Base-by-base conservation (phyloP, 1,140 invertebrate species). In the Helicoverpa zea region DNA sequence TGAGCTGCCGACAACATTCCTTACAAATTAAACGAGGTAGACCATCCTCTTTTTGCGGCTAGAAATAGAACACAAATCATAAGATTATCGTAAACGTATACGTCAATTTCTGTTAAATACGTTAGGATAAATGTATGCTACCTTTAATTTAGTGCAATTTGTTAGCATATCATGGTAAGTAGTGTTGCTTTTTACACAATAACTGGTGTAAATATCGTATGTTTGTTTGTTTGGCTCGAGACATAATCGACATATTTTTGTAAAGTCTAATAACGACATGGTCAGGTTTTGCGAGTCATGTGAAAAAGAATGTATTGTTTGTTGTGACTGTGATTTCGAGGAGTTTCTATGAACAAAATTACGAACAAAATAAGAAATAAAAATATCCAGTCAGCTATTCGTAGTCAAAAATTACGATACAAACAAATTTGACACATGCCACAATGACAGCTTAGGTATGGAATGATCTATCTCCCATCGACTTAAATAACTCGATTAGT, bases 11-110 rank as follows among this genome's bases (percentile, higher is more conserved):
- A 54, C 81, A 83, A 68, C 93, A 94, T 43, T 92, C 89, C 78
- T 93, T 94, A 66, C 93, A 94, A 35, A 94, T 93, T 66, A 87
- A 80, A 29, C 84, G 86, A 10, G 93, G 93, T 51, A 94, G 64
- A 74, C 91, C 88, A 81, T 94, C 93, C 23, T 89, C 89, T 86
- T 86, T 66, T 14, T 56, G 66, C 30, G 90, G 92, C 92, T 94
- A 76, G 47, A 85, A 87, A 79, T 52, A 63, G 74, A 83, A 47
- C 11, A 47, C 16, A 30, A 23, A 18, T 2, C 49, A 75, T n/a
- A 5, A 29, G 4, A 72, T 52, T 51, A 52, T 52, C 54, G 3
- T 54, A 52, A 11, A 2, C n/a, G n/a, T 83, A n/a, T 18, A n/a
- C 5, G 12, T 49, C 58, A n/a, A 49, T 63, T 58, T 68, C 51